Evolutionary conservation across 2,888 invertebrate species (phyloP).

Genomic region (Pollenia labialis): DNA sequence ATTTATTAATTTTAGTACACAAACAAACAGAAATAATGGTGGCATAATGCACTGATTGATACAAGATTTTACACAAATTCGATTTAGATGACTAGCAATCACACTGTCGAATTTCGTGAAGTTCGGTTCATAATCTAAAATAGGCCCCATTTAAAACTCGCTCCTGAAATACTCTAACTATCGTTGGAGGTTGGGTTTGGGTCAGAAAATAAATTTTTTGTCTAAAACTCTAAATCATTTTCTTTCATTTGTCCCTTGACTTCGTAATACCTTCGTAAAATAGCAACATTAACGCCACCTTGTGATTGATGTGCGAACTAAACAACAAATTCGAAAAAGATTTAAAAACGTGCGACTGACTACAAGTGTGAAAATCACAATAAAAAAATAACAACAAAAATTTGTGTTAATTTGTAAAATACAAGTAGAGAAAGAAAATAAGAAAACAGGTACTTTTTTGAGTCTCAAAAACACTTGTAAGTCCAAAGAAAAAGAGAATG

Average conservation of each 20-base stretch:
- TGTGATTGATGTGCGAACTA: not conserved
- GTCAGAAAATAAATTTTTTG: no score
- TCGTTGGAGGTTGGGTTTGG: no score
- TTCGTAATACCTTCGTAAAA: not conserved
- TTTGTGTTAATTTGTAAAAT: constrained; percentile 40
- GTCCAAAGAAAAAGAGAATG: constrained; percentile 25
- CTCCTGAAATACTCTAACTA: no score
- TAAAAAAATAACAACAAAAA: constrained; percentile 38
- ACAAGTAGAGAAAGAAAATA: constrained; percentile 44
- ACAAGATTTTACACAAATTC: no score
- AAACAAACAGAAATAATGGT: no score
- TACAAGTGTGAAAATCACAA: constrained; percentile 65
- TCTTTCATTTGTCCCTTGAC: not conserved
- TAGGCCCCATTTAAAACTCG: no score
- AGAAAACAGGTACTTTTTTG: constrained; percentile 60
- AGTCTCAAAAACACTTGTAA: constrained; percentile 35
- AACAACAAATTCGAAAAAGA: not conserved
- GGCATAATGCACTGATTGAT: no score
- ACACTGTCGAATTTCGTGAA: no score
- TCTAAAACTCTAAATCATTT: no score
- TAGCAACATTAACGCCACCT: constrained; percentile 41
- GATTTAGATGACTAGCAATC: no score
- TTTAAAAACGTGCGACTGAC: constrained; percentile 32
- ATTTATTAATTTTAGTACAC: no score
- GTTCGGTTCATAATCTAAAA: no score